A percentile compares a stretch with the other conserved stretches of the same genome.
Conservation (phyloP, 2,113 vertebrate genomes). For the Brachyhypopomus gauderio region DNA sequence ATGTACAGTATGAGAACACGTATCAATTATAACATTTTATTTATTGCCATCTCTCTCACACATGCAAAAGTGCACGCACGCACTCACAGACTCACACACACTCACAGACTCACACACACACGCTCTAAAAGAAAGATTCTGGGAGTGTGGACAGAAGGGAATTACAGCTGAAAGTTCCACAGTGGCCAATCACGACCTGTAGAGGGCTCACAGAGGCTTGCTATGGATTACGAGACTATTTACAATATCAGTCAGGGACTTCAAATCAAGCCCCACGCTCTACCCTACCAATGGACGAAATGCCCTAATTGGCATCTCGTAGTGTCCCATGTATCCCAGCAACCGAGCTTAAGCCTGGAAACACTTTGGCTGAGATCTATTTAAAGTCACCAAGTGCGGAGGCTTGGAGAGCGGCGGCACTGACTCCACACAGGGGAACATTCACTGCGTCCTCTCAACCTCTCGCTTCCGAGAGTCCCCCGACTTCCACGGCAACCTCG, state of each 20-base stretch:
- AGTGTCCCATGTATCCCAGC: slow-evolving; percentile 1
- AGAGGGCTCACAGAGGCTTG: not conserved
- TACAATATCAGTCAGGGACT: slow-evolving; percentile 12
- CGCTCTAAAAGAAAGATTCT: too few species aligned
- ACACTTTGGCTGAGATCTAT: not conserved
- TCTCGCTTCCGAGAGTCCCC: slow-evolving; percentile 21
- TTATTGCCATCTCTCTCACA: too few species aligned
- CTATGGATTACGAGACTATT: not conserved
- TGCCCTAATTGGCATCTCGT: slow-evolving; percentile 13
- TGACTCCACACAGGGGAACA: not conserved
- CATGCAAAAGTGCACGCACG: too few species aligned
- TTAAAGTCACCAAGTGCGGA: not conserved
- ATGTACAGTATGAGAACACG: too few species aligned
- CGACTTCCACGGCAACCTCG: slow-evolving; percentile 11
- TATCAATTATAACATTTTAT: too few species aligned
- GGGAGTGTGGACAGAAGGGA: not conserved
- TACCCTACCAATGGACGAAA: not conserved
- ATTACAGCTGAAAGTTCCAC: not conserved
- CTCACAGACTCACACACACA: not conserved
- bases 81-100: not conserved
- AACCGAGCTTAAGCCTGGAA: not conserved
- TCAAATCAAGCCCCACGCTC: not conserved
- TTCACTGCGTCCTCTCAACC: not conserved
- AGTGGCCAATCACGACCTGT: not conserved
- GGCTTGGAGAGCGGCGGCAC: not conserved